phyloP scores from a whole-genome alignment of 53 echinoderm and acorn worm genomes.

The Holothuria scabra region DNA sequence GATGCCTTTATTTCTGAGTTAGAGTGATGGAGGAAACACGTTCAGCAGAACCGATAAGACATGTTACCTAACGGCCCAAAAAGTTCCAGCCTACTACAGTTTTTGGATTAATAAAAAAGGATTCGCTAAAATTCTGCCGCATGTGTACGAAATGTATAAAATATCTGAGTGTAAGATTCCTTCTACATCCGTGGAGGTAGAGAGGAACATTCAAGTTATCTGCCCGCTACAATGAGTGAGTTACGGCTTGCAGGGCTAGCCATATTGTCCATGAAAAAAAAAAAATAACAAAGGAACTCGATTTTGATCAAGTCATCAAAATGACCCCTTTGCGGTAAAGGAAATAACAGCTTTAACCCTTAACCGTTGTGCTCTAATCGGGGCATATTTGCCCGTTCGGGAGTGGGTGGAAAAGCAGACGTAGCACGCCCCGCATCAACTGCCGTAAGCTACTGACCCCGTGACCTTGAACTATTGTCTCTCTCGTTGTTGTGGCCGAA shows the following conservation, averaged over 20 bases:
- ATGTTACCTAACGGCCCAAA: constrained; percentile 1
- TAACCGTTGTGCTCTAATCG: no score
- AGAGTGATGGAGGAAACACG: constrained; percentile 29
- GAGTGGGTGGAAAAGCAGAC: no score
- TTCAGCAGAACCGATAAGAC: neutral
- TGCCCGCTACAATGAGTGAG: neutral
- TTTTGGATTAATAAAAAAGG: neutral
- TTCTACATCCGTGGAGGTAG: constrained; percentile 12
- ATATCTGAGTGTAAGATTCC: constrained; percentile 7
- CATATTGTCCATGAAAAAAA: neutral
- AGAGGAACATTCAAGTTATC: neutral
- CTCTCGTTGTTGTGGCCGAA: no score
- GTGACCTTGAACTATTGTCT: no score
- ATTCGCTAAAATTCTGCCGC: neutral
- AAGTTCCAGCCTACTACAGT: constrained; percentile 8
- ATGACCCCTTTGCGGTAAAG: neutral
- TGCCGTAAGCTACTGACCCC: no score
- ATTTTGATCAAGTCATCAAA: constrained; percentile 4
- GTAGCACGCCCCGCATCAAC: no score
- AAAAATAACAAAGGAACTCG: neutral
- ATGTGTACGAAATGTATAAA: neutral
- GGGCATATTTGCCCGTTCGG: no score
- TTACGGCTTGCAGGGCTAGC: constrained; percentile 7
- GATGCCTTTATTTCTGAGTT: neutral
- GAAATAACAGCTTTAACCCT: constrained; percentile 13